Evolutionary conservation across 2,888 invertebrate species (phyloP), one percentile per base, ranked within the genome.

Genomic region (Pandemis cinnamomeana): DNA sequence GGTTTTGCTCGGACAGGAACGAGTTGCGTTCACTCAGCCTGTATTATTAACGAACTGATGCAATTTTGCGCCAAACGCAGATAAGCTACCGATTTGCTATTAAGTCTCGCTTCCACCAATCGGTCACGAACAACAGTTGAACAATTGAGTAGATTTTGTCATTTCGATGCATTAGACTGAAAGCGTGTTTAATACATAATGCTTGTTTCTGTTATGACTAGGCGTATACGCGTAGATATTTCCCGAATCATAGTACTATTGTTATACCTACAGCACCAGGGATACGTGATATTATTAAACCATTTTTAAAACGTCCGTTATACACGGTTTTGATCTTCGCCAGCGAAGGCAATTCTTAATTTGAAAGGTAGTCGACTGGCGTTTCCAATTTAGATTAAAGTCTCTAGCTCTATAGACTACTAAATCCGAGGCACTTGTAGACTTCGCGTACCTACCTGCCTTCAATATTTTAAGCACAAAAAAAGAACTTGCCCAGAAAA

Each of bases 11-110:
- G 10, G 53, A 10, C 71, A 72, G 76, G 74, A 69, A 71, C 77
- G 66, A 75, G 71, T 76, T 71, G 64, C 71, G 36, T 71, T 60
- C 75, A 62, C 67, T 11, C 61, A 68, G 71, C 75, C 71, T 66
- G 73, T 75, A 78, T 76, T 78, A 80, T 81, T 80, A 79, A 74
- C 71, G 79, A 76, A 79, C 84, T 88, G 89, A 89, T 88, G 89
- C 87, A 90, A 90, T 84, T 84, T 81, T 77, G 76, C 77, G 77
- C 73, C 77, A 79, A 76, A 51, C 77, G 77, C 77, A 77, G 82
- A 84, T 85, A 86, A 85, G 83, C 80, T 81, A 83, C 83, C 82
- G 73, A 78, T 76, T 75, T 74, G 68, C 27, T 72, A 27, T 75
- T 48, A 67, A 71, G 58, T 51, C 48, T 58, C 15, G 20, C 2